Conservation (phyloP, 30 jellyfish, hydroid and myxozoan genomes). For the Sanderia malayensis region DNA sequence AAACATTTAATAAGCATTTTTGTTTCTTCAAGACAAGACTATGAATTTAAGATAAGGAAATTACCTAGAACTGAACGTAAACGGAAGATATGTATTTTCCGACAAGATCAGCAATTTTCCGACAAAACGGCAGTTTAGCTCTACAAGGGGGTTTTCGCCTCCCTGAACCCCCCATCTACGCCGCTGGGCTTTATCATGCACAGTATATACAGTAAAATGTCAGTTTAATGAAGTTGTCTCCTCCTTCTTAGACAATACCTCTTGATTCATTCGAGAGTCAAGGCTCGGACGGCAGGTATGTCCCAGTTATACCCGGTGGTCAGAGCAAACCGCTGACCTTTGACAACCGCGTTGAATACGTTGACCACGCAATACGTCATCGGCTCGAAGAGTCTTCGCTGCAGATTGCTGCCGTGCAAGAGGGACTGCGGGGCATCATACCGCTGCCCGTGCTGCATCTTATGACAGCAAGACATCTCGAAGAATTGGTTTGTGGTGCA, state of each 20-base stretch:
- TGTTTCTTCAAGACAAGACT: no score
- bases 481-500: constrained; percentile 88
- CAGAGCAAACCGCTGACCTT: constrained; percentile 63
- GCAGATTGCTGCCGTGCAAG: constrained; percentile 69
- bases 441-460: constrained; percentile 78
- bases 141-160: no score
- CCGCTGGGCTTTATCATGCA: no score
- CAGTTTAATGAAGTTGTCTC: no score
- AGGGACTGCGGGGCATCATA: constrained; percentile 72
- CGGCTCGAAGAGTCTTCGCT: constrained; percentile 71
- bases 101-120: no score
- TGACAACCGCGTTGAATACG: constrained; percentile 67
- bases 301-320: constrained; percentile 87
- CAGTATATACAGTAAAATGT: no score
- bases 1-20: no score
- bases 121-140: no score
- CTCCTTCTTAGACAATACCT: constrained; percentile 60
- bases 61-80: no score
- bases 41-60: no score
- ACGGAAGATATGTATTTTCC: no score
- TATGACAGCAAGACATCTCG: constrained; percentile 74
- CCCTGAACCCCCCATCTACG: no score
- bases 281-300: constrained; percentile 79
- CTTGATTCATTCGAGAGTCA: constrained; percentile 82
- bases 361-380: constrained; percentile 56